A percentile compares a stretch with the other conserved stretches of the same genome.
These are phyloP conservation scores for Gymnopithys bicolor DNA, from an alignment of 2,797 vertebrate genomes.

Conservation along the genomic window DNA sequence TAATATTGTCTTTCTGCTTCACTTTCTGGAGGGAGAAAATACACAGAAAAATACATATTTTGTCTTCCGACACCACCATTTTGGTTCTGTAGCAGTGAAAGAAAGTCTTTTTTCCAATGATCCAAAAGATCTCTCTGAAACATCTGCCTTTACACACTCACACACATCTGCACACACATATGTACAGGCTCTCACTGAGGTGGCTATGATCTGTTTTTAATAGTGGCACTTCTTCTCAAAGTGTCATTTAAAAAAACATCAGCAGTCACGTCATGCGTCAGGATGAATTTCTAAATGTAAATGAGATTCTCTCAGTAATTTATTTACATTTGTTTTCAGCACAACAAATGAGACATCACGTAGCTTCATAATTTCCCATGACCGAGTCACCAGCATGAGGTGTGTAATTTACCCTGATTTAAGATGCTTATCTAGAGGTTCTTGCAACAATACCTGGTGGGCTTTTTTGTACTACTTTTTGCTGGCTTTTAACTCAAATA, in stretches of 20 bases:
- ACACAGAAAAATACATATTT: background rate
- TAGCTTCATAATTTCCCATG: conserved; percentile 87
- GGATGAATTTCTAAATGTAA: conserved; percentile 83
- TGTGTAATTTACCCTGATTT: conserved; percentile 83
- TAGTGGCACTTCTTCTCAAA: conserved; percentile 75
- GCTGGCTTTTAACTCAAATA: conserved; percentile 27
- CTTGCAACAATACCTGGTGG: conserved; percentile 73
- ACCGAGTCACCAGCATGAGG: conserved; percentile 82
- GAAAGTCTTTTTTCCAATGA: background rate
- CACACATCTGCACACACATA: rapidly evolving
- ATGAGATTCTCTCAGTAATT: conserved; percentile 84
- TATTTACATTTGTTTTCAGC: conserved; percentile 87
- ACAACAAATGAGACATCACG: conserved; percentile 85
- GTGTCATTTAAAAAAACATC: conserved; percentile 74
- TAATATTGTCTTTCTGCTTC: conserved; percentile 39
- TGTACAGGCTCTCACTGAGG: background rate
- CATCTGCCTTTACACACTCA: background rate
- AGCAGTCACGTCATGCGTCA: conserved; percentile 78
- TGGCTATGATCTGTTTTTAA: conserved; percentile 66
- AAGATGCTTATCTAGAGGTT: conserved; percentile 81
- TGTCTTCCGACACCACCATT: background rate
- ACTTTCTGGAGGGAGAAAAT: background rate
- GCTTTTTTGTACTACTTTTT: conserved; percentile 39
- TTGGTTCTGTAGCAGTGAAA: background rate
- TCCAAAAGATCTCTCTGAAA: conserved; percentile 1